These are phyloP conservation scores for Malurus melanocephalus DNA, from an alignment of 2,113 vertebrate genomes.

Conservation along the genomic window DNA sequence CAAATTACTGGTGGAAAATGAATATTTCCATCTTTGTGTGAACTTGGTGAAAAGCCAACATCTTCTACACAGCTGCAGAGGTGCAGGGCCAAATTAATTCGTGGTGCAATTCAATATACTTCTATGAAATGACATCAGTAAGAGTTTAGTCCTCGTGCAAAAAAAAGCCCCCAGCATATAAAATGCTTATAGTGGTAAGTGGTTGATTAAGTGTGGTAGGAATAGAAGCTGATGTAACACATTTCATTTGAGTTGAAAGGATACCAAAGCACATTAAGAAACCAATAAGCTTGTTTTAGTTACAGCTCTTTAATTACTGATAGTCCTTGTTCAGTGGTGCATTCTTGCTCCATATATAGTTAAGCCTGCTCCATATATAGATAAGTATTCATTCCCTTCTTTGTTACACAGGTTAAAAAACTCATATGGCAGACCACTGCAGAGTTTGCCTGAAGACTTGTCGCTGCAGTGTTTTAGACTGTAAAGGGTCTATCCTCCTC, in stretches of 20 bases:
- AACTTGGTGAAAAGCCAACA: constrained; percentile 61
- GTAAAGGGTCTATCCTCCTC: background rate
- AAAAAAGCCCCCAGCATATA: background rate
- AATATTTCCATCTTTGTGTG: constrained; percentile 60
- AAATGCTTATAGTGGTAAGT: background rate
- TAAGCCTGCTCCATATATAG: background rate
- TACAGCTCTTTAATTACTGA: background rate
- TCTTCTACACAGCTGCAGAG: constrained; percentile 64
- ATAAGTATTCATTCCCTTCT: background rate
- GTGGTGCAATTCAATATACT: constrained; percentile 37
- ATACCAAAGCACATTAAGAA: background rate
- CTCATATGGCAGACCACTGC: background rate
- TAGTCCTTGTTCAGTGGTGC: background rate
- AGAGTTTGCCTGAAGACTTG: background rate
- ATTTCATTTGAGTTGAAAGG: background rate
- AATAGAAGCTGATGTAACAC: background rate
- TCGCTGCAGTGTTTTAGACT: background rate
- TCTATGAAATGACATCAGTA: constrained; percentile 1
- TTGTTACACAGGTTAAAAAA: background rate
- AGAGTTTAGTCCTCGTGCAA: background rate
- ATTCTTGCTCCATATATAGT: background rate
- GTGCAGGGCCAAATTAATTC: constrained; percentile 55
- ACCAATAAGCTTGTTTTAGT: background rate
- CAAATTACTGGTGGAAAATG: constrained; percentile 53
- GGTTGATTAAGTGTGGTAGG: background rate